Conservation (phyloP, 2,113 vertebrate genomes). For the Gymnobelideus leadbeateri region DNA sequence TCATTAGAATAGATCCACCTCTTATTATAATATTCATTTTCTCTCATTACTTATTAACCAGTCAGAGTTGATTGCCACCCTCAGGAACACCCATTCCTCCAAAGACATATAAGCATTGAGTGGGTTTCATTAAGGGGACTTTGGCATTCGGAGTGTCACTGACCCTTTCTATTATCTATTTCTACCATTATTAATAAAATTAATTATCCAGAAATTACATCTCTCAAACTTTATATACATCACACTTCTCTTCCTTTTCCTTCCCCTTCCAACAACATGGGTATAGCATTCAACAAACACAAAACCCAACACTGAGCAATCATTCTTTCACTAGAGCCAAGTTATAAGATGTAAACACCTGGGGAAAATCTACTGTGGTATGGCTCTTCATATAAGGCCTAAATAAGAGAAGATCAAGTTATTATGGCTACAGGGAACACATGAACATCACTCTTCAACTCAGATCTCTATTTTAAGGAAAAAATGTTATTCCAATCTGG, state of each 20-base stretch:
- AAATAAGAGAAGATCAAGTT: not conserved
- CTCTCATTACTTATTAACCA: not conserved
- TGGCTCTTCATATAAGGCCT: not conserved
- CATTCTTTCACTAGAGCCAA: not conserved
- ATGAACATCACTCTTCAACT: constrained; percentile 67
- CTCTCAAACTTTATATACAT: not conserved
- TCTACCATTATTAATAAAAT: not conserved
- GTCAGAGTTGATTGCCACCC: not conserved
- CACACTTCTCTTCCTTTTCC: not conserved
- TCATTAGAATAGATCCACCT: not conserved
- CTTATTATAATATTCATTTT: not conserved
- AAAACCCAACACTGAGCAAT: not conserved
- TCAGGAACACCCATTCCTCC: not conserved
- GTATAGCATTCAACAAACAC: not conserved
- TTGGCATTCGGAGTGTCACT: not conserved
- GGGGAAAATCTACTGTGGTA: not conserved
- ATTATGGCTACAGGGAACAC: constrained; percentile 60
- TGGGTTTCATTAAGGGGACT: no score
- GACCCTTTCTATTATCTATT: not conserved
- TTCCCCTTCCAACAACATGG: not conserved
- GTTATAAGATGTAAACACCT: not conserved
- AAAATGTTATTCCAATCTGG: constrained; percentile 20
- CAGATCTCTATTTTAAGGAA: constrained; percentile 44
- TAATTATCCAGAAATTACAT: not conserved
- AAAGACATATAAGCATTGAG: not conserved